These are phyloP conservation scores for Molorchus minor DNA, from an alignment of 2,888 invertebrate species.

Conservation along the genomic window DNA sequence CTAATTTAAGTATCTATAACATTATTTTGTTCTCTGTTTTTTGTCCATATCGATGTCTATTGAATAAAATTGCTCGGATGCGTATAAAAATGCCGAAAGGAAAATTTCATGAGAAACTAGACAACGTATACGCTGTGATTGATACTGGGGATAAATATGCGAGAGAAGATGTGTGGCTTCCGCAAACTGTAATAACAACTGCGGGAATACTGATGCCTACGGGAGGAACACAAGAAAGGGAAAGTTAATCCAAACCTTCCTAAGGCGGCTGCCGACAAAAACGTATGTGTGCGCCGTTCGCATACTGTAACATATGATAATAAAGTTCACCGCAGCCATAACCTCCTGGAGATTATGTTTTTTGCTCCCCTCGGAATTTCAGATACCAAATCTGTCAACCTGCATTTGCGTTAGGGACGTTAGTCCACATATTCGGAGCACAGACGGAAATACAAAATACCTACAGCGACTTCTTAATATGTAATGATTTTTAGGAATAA, in stretches of 20 bases:
- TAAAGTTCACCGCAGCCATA: slow-evolving; percentile 22
- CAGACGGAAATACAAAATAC: no score
- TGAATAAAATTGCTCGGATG: no score
- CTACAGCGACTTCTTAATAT: no score
- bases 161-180: slow-evolving; percentile 49
- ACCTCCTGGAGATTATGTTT: slow-evolving; percentile 24
- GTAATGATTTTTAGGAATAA: no score
- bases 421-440: no score
- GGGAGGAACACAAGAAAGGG: slow-evolving; percentile 39
- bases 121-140: slow-evolving; percentile 34
- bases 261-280: slow-evolving; percentile 52
- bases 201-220: slow-evolving; percentile 41
- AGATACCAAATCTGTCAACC: background rate
- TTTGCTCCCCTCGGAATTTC: slow-evolving; percentile 5
- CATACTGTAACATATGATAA: slow-evolving; percentile 43
- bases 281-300: slow-evolving; percentile 36
- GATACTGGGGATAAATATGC: slow-evolving; percentile 40
- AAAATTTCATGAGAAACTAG: slow-evolving; percentile 22
- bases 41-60: no score
- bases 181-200: slow-evolving; percentile 53
- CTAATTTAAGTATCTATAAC: no score
- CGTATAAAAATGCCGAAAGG: background rate
- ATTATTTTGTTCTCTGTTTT: no score
- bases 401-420: background rate
- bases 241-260: slow-evolving; percentile 50